Evolutionary conservation across 2,113 vertebrate genomes (phyloP).

Genomic region (Myrmecobius fasciatus): DNA sequence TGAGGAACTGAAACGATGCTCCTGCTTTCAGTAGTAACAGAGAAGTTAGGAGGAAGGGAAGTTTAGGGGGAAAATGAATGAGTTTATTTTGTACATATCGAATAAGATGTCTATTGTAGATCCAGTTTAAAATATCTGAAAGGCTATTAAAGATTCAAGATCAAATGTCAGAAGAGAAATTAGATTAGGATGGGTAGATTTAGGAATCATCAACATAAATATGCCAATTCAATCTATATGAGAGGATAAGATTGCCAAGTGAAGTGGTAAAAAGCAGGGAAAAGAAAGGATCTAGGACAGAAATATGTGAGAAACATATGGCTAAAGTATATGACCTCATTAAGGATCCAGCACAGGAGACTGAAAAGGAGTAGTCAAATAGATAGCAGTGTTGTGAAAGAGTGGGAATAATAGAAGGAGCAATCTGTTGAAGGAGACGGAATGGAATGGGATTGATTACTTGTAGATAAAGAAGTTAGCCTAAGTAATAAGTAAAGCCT

Average conservation of each 20-base stretch:
- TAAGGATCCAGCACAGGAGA: background rate
- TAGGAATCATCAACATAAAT: background rate
- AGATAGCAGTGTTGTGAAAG: background rate
- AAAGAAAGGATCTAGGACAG: background rate
- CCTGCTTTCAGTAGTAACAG: background rate
- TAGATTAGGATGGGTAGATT: background rate
- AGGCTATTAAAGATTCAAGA: no score
- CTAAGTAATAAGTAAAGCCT: no score
- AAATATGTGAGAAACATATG: background rate
- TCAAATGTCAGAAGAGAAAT: no score
- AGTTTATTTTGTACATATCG: background rate
- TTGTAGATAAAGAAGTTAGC: no score
- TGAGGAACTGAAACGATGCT: background rate
- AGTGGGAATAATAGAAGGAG: no score
- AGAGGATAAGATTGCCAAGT: background rate
- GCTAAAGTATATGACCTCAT: background rate
- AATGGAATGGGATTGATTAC: no score
- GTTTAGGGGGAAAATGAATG: background rate
- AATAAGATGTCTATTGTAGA: background rate
- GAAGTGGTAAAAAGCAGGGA: background rate
- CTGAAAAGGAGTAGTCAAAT: background rate
- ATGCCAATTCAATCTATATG: background rate
- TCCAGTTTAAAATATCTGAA: background rate
- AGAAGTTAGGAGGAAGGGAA: background rate
- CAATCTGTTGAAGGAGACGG: no score